Base-by-base conservation (phyloP, 2,888 invertebrate species). In the Abrostola tripartita region DNA sequence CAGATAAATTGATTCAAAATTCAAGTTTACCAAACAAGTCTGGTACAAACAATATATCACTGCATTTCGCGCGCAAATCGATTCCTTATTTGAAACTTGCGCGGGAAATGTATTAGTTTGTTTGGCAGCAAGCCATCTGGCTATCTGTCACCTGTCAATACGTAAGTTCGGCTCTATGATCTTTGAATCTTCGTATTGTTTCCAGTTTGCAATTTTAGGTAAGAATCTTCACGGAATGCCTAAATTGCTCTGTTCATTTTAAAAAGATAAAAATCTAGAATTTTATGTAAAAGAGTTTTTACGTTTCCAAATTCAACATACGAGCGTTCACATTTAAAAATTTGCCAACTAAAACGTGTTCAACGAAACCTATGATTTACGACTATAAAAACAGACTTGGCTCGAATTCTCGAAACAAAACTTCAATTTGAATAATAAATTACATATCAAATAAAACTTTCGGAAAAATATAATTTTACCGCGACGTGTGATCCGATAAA, bases 341-440 rank as follows among this genome's bases (percentile, higher is more conserved):
- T 5, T 14, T 41, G 24, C 24, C 6, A 36, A 11, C 36, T 44
- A 40, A 40, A 55, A 58, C n/a, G 36, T 24, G 44, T 52, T 61
- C 41, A 9, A 10, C 12, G 44, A 70, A 60, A 70, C 42, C 35
- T 37, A 53, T 47, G 44, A 60, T 42, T 65, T 36, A 51, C 12
- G 1, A 41, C 56, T 38, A 50, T 54, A 60, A 62, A 52, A 52
- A 49, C 6, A 10, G 12, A 12, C n/a, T 10, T 11, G 49, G 47
- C 41, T 14, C 14, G 49, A 62, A 57, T 52, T 51, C 12, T 54
- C 36, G 44, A 70, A 70, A 68, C 57, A 60, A 62, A 65, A 61
- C 64, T 65, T 56, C 41, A 50, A 69, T 69, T 71, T 71, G 60
- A 68, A 72, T 64, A 77, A 74, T 71, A 74, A 74, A 71, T 67